Evolutionary conservation across 2,888 invertebrate species (phyloP).

Genomic region (Labia minor): DNA sequence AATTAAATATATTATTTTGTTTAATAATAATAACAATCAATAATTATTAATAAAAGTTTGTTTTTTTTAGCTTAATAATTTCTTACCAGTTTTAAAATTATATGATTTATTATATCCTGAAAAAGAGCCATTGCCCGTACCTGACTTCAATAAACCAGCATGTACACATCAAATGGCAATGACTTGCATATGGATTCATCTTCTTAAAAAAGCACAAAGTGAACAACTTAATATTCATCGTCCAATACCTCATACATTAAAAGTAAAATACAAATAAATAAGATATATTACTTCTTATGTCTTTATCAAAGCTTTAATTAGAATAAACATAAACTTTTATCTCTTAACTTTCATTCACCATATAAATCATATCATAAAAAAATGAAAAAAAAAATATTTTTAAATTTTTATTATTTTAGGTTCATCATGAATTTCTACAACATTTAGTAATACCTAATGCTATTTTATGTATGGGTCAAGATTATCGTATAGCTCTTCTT

Average conservation of each 20-base stretch:
- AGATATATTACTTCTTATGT: conserved; percentile 15
- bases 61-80: conserved; percentile 57
- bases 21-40: background rate
- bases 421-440: conserved; percentile 61
- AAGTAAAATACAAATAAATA: conserved; percentile 53
- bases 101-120: conserved; percentile 90
- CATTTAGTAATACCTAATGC: conserved; percentile 65
- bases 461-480: conserved; percentile 62
- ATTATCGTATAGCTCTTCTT: conserved; percentile 80
- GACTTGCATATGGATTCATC: conserved; percentile 93
- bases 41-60: conserved; percentile 27
- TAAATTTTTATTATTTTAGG: no score
- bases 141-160: conserved; percentile 75
- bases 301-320: background rate
- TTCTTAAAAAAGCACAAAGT: conserved; percentile 83
- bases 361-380: no score
- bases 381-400: no score
- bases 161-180: conserved; percentile 87
- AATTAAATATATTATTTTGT: conserved; percentile 20
- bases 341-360: conserved; percentile 8
- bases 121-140: conserved; percentile 77
- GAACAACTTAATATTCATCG: conserved; percentile 68
- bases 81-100: conserved; percentile 77
- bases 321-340: conserved; percentile 18
- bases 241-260: conserved; percentile 68